phyloP scores from a whole-genome alignment of 2,797 vertebrate species.

The Poliocrania exsul region DNA sequence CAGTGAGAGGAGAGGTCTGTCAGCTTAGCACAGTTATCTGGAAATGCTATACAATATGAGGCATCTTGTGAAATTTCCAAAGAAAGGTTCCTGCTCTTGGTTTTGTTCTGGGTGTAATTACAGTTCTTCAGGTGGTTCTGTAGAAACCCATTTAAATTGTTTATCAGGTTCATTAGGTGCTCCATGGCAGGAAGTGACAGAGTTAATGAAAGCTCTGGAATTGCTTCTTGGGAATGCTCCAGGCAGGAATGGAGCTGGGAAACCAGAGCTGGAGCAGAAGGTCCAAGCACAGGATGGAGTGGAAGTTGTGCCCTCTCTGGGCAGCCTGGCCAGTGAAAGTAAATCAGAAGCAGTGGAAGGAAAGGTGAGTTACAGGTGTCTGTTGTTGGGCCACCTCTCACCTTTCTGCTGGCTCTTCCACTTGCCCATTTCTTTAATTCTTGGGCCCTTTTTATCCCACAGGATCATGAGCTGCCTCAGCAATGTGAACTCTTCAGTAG shows the following conservation, averaged over 20 bases:
- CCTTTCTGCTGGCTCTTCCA: background rate
- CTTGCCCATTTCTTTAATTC: background rate
- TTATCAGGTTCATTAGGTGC: background rate
- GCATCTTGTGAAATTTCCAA: background rate
- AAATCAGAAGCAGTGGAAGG: background rate
- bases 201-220: constrained; percentile 56
- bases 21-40: background rate
- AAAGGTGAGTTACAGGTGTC: constrained; percentile 27
- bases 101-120: background rate
- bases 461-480: constrained; percentile 16
- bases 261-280: background rate
- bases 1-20: background rate
- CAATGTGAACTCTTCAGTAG: constrained; percentile 55
- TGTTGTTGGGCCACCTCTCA: background rate
- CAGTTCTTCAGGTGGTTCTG: background rate
- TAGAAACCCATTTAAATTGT: background rate
- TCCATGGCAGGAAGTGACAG: constrained; percentile 20
- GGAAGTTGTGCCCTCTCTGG: background rate
- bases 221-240: background rate
- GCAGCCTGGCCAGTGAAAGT: background rate
- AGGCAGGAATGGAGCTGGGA: background rate
- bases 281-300: background rate
- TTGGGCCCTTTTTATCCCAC: background rate
- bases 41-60: background rate
- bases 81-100: background rate